Base-by-base conservation (phyloP, 2,888 invertebrate species). In the Ormyrus nitidulus region DNA sequence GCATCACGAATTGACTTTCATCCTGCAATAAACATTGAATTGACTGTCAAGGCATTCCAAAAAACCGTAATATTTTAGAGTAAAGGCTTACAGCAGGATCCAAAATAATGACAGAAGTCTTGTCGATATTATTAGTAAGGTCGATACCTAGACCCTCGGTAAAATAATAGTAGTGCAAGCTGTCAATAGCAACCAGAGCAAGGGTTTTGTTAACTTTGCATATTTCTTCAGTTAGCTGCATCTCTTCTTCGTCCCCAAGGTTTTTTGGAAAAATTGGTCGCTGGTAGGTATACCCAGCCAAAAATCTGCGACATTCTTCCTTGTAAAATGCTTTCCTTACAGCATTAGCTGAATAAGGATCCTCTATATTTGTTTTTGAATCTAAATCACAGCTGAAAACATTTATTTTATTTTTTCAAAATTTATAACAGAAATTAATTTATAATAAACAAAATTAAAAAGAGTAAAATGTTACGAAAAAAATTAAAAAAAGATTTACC, bases 121-220 rank as follows among this genome's bases (percentile, higher is more conserved):
- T 93, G 85, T 95, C 93, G 79, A 91, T 92, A 79, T 89, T 91
- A 61, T 91, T 92, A 10, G 90, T 89, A 53, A 95, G 90, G 88
- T 96, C 94, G 44, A 96, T 92, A 2, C 96, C 96, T 6, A 97
- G 92, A 46, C 93, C 93, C 87, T 95, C 94, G 0, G 96, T 95
- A 87, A 96, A 95, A 86, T 95, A 93, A 84, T 93, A 93, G 87
- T 95, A 95, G 73, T 92, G 91, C 1, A 94, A 89, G 84, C 95
- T 95, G 88, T 97, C 96, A 84, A 97, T 92, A 0, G 95, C 95
- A 54, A 96, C 90, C 82, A 95, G 92, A 10, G 92, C 91, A 71
- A 95, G 87, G 11, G 93, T 93, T 83, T 90, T 91, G 87, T 95
- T 95, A 5, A 91, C 91, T 66, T 84, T 84, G 77, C 90, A 89